Percentiles rank a stretch among this genome's conserved stretches.
These are phyloP conservation scores for Brevimyrus niger DNA, from an alignment of 2,113 vertebrate genomes.

Conservation along the genomic window DNA sequence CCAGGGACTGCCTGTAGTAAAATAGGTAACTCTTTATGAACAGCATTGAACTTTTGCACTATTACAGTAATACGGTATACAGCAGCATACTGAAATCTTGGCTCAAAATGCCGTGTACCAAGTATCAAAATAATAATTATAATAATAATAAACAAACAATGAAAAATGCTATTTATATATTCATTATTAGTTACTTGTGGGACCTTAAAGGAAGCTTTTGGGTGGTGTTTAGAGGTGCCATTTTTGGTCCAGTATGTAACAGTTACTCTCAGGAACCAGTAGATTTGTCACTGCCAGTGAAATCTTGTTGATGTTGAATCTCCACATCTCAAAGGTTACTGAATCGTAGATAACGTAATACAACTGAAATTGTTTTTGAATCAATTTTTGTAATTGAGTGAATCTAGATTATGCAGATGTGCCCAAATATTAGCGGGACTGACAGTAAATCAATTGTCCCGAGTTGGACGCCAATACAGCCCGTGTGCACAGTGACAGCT, in stretches of 20 bases:
- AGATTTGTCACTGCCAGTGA: not conserved
- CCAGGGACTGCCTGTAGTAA: not conserved
- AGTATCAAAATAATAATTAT: not conserved
- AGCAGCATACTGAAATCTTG: not conserved
- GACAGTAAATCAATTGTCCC: not conserved
- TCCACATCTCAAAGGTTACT: not conserved
- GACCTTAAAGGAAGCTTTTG: not conserved
- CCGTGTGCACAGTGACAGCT: not conserved
- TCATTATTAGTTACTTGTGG: not conserved
- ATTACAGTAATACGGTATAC: not conserved
- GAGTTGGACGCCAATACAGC: not conserved
- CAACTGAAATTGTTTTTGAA: not conserved
- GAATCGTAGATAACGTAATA: not conserved
- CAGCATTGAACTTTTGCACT: not conserved
- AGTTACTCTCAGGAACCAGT: not conserved
- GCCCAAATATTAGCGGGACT: not conserved
- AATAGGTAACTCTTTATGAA: not conserved
- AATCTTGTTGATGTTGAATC: not conserved
- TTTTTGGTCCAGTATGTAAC: not conserved
- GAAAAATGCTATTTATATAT: not conserved
- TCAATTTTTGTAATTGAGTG: conserved; percentile 2
- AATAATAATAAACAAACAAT: not conserved
- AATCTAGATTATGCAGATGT: not conserved
- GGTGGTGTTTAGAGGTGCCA: not conserved
- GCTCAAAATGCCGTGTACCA: not conserved